A percentile compares a stretch with the other conserved stretches of the same genome.
These are phyloP conservation scores for Zalophus californianus DNA, from an alignment of 2,797 vertebrate genomes.

Conservation along the genomic window DNA sequence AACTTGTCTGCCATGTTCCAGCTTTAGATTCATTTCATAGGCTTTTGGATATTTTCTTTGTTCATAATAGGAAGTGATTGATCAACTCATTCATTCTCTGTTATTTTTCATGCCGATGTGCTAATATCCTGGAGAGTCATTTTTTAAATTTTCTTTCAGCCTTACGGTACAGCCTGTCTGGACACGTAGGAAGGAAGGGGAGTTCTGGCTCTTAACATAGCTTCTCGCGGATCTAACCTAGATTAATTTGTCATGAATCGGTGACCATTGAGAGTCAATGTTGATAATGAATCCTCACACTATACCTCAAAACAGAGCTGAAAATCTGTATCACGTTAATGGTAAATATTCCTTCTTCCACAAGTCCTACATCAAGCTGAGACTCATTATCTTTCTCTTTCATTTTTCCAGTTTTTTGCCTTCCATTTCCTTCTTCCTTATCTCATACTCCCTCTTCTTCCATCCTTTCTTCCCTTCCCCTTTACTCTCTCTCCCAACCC, in stretches of 20 bases:
- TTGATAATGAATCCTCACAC: conserved; percentile 77
- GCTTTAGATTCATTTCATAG: conserved; percentile 28
- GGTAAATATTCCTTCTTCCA: conserved; percentile 64
- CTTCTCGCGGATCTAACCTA: conserved; percentile 75
- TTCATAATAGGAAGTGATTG: conserved; percentile 56
- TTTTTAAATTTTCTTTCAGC: conserved; percentile 30
- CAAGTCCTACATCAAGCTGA: conserved; percentile 65
- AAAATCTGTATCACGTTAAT: conserved; percentile 74
- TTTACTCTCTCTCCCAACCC: neutral
- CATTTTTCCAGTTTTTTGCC: neutral
- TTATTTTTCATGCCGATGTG: conserved; percentile 44
- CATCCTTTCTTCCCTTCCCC: neutral
- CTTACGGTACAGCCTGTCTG: conserved; percentile 22
- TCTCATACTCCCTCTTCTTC: neutral
- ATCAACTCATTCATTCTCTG: conserved; percentile 37
- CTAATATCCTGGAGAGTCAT: conserved; percentile 48
- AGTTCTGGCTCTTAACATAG: conserved; percentile 61
- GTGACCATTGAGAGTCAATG: conserved; percentile 65
- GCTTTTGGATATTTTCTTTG: neutral
- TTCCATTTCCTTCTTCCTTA: neutral
- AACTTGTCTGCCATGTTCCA: neutral
- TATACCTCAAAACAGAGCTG: conserved; percentile 70
- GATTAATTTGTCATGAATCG: conserved; percentile 76
- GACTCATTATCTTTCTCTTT: conserved; percentile 64
- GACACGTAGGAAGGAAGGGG: neutral